Base-by-base conservation (phyloP, 1,140 invertebrate genomes). In the Zaprionus inermis region DNA sequence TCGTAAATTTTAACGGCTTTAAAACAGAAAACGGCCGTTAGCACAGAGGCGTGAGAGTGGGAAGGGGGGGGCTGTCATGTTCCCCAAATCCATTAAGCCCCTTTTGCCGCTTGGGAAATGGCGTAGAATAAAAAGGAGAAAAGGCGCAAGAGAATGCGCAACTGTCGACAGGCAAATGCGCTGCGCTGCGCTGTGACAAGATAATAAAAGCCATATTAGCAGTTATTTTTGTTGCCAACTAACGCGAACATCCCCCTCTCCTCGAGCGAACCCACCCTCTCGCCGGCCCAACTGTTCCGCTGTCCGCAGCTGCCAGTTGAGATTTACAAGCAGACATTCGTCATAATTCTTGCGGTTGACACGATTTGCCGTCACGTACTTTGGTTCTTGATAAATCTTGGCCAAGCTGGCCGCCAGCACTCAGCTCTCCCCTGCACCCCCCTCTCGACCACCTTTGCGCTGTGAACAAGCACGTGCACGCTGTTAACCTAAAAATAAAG, bases 341-440 rank as follows among this genome's bases (percentile, higher is more conserved):
- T 86, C 83, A 86, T 83, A 86, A 83, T 80, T 88, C 79, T 72
- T 71, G 73, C 34, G 64, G 79, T 72, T 88, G 83, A 86, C 83
- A 86, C 84, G 84, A 88, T 88, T 88, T 72, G 79, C 44, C 67
- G 78, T 82, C 83, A 86, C 83, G 83, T 86, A 82, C 63, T 51
- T 52, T 69, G 51, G n/a, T 76, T 71, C 83, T 88, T 72, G 84
- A 86, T 88, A 86, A 83, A 86, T 86, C 83, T 81, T 73, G 32
- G 51, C 60, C 69, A 69, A 60, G 61, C 61, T 34, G 46, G 38
- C 38, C 49, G 59, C 32, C 75, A 68, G 64, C 69, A 82, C 83
- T 86, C 83, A 79, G 65, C 79, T 64, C 79, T 79, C 75, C 18
- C n/a, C 18, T 30, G n/a, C 34, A 24, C 11, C 11, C 22, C 51